Evolutionary conservation across 2,888 invertebrate genomes (phyloP).

Genomic region (Drosophila siamana): DNA sequence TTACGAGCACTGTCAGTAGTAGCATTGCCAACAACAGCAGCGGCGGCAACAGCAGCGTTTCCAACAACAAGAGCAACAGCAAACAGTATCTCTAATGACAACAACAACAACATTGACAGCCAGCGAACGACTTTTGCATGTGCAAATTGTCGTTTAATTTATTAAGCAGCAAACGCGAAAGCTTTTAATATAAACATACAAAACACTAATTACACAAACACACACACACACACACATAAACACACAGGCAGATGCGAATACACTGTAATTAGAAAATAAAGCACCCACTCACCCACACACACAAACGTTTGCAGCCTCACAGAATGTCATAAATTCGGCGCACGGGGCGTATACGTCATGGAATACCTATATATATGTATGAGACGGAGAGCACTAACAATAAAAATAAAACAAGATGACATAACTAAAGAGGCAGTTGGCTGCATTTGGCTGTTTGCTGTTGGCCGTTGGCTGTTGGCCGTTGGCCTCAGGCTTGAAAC

Average conservation of each 20-base stretch:
- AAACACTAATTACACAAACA: slow-evolving; percentile 71
- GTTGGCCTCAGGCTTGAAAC: slow-evolving; percentile 56
- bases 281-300: slow-evolving; percentile 40
- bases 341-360: slow-evolving; percentile 52
- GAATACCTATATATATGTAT: slow-evolving; percentile 6
- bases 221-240: slow-evolving; percentile 18
- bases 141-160: slow-evolving; percentile 80
- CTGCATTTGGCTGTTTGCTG: slow-evolving; percentile 32
- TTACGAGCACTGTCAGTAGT: slow-evolving; percentile 54
- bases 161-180: slow-evolving; percentile 68
- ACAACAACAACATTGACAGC: slow-evolving; percentile 58
- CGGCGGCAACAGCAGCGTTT: slow-evolving; percentile 24
- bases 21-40: slow-evolving; percentile 22
- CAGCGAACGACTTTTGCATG: slow-evolving; percentile 56
- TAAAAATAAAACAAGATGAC: slow-evolving; percentile 45
- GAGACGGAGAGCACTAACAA: slow-evolving; percentile 29
- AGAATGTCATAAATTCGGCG: slow-evolving; percentile 46
- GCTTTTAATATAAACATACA: slow-evolving; percentile 75
- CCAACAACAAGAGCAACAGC: slow-evolving; percentile 27
- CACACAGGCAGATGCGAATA: slow-evolving; percentile 12
- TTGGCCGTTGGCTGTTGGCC: slow-evolving; percentile 13
- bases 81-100: slow-evolving; percentile 46
- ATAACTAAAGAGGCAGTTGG: slow-evolving; percentile 31
- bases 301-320: background rate
- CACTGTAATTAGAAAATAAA: slow-evolving; percentile 73